Evolutionary conservation across 2,797 vertebrate genomes (phyloP).

Genomic region (Sebastes wilsoni): DNA sequence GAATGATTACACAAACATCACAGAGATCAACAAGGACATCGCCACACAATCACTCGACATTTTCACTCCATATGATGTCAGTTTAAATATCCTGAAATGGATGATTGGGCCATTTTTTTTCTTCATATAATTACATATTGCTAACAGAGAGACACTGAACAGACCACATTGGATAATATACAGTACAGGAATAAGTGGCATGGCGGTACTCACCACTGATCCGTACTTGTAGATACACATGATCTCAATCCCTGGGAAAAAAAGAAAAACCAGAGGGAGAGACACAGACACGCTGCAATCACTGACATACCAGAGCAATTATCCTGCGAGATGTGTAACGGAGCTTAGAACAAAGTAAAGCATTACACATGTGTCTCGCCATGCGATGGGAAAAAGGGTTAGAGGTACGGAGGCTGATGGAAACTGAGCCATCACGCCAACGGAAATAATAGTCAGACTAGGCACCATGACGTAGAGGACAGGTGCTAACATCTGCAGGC

Average conservation of each 20-base stretch:
- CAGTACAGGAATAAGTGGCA: slow-evolving; percentile 53
- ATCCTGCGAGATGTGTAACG: slow-evolving; percentile 68
- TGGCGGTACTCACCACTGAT: slow-evolving; percentile 89
- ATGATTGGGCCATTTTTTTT: slow-evolving; percentile 47
- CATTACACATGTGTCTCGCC: slow-evolving; percentile 73
- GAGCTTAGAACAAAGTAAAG: slow-evolving; percentile 70
- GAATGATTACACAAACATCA: slow-evolving; percentile 45
- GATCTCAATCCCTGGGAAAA: slow-evolving; percentile 93
- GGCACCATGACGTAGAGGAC: slow-evolving; percentile 48
- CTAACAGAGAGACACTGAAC: slow-evolving; percentile 56
- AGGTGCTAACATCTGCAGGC: slow-evolving; percentile 60
- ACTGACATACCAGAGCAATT: slow-evolving; percentile 78
- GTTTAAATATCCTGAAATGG: slow-evolving; percentile 50
- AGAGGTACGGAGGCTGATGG: slow-evolving; percentile 47
- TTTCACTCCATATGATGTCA: slow-evolving; percentile 50
- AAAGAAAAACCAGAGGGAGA: slow-evolving; percentile 41
- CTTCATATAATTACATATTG: slow-evolving; percentile 65
- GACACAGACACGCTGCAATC: slow-evolving; percentile 70
- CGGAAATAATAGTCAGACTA: slow-evolving; percentile 50
- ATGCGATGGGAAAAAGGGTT: slow-evolving; percentile 51
- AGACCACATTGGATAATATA: slow-evolving; percentile 47
- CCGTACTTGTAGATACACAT: slow-evolving; percentile 99
- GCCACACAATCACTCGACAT: slow-evolving; percentile 37
- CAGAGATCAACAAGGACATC: slow-evolving; percentile 23
- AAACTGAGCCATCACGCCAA: slow-evolving; percentile 52